Percentiles rank a stretch among this genome's conserved stretches.
Conservation (phyloP, 2,113 vertebrate species). For the Sceloporus undulatus region DNA sequence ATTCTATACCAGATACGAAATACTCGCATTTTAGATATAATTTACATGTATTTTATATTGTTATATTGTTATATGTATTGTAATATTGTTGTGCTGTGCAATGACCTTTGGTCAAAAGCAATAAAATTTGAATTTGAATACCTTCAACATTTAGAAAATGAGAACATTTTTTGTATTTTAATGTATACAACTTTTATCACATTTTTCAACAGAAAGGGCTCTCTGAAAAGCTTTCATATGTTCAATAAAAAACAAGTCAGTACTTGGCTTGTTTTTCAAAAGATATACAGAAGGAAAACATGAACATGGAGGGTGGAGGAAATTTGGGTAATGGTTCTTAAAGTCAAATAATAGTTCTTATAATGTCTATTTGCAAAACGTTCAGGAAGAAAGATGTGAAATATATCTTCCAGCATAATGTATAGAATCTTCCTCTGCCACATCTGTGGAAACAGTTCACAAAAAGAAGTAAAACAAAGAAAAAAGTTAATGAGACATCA, state of each 20-base stretch:
- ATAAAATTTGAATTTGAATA: no score
- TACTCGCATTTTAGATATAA: no score
- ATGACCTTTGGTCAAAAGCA: no score
- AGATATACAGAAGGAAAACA: background rate
- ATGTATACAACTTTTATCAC: background rate
- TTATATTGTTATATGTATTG: no score
- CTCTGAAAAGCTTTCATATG: background rate
- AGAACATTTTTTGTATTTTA: no score
- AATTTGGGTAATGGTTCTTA: background rate
- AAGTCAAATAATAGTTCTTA: background rate
- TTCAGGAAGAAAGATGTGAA: background rate
- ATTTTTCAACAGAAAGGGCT: background rate
- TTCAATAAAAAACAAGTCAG: background rate
- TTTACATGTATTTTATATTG: no score
- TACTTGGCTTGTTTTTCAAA: background rate
- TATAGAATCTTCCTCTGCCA: background rate
- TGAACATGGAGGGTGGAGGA: background rate
- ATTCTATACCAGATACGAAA: no score
- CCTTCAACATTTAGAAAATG: background rate
- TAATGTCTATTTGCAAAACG: no score
- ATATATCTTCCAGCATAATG: background rate
- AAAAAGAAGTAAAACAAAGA: background rate
- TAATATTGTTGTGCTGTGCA: no score
- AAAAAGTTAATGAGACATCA: conserved; percentile 8
- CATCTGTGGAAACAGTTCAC: background rate